Evolutionary conservation across 2,113 vertebrate genomes (phyloP).

Genomic region (Triplophysa siluroides): DNA sequence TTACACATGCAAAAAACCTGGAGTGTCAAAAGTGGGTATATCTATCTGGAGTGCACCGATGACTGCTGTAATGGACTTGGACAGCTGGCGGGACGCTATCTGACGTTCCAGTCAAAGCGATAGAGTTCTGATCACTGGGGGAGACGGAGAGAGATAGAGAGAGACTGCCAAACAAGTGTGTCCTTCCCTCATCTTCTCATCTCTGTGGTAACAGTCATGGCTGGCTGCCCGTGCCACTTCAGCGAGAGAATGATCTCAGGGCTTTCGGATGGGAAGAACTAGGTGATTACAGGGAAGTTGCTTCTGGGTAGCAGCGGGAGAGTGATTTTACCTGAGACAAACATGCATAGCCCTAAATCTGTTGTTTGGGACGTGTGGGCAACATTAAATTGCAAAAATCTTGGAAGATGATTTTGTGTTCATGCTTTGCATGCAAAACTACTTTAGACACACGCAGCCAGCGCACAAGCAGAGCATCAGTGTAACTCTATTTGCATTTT

Average conservation of each 20-base stretch:
- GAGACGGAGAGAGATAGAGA: not conserved
- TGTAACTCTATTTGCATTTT: too few relatives aligned
- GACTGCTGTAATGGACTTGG: constrained; percentile 26
- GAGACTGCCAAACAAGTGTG: not conserved
- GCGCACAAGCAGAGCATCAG: too few relatives aligned
- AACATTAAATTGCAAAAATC: too few relatives aligned
- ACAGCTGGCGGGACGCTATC: constrained; percentile 26
- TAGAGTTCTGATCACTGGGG: constrained; percentile 17
- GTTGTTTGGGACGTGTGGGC: not conserved
- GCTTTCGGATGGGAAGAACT: not conserved
- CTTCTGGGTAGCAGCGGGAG: not conserved
- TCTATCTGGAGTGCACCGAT: constrained; percentile 20
- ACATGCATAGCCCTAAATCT: not conserved
- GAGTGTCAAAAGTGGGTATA: not conserved
- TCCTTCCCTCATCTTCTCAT: not conserved
- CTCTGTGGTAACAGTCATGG: constrained; percentile 13
- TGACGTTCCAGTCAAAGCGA: constrained; percentile 38
- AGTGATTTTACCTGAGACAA: not conserved
- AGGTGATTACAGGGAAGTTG: not conserved
- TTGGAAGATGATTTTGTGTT: too few relatives aligned
- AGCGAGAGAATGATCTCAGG: not conserved
- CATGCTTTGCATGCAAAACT: too few relatives aligned
- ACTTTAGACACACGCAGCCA: too few relatives aligned
- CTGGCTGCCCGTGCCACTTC: not conserved
- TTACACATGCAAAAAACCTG: constrained; percentile 15